Evolutionary conservation across 2,888 invertebrate species (phyloP).

Genomic region (Xylocampa areola): DNA sequence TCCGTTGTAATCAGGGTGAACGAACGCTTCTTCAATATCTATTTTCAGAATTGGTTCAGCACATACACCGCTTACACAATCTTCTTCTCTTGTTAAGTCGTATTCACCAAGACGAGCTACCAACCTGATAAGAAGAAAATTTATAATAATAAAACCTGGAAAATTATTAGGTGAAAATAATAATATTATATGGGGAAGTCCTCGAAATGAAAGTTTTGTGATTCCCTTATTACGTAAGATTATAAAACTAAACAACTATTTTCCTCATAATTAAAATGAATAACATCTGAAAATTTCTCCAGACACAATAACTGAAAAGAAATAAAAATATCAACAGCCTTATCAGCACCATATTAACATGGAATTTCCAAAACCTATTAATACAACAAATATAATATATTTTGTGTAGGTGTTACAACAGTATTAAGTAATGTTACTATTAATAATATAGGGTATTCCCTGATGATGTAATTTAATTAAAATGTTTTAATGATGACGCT

Average conservation of each 20-base stretch:
- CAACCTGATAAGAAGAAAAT: constrained; percentile 54
- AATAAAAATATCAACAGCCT: neutral
- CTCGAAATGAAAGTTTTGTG: too few relatives aligned
- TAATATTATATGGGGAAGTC: too few relatives aligned
- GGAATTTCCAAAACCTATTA: constrained; percentile 32
- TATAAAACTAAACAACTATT: too few relatives aligned
- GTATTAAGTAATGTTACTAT: constrained; percentile 7
- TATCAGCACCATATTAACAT: neutral
- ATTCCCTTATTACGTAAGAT: too few relatives aligned
- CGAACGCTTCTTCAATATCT: constrained; percentile 52
- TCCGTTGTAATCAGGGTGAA: constrained; percentile 64
- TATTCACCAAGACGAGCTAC: constrained; percentile 68
- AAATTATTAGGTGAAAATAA: too few relatives aligned
- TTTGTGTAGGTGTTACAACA: constrained; percentile 27
- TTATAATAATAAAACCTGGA: too few relatives aligned
- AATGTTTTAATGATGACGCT: constrained; percentile 12
- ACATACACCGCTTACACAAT: constrained; percentile 62
- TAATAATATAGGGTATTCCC: constrained; percentile 38
- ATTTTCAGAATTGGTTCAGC: constrained; percentile 57
- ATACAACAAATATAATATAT: constrained; percentile 1
- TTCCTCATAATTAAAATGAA: too few relatives aligned
- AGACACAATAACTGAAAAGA: too few relatives aligned
- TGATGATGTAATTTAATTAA: constrained; percentile 37
- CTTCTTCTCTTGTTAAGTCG: constrained; percentile 49
- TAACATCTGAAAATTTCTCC: too few relatives aligned